Evolutionary conservation across 2,113 vertebrate genomes (phyloP).

Genomic region (Passer domesticus): DNA sequence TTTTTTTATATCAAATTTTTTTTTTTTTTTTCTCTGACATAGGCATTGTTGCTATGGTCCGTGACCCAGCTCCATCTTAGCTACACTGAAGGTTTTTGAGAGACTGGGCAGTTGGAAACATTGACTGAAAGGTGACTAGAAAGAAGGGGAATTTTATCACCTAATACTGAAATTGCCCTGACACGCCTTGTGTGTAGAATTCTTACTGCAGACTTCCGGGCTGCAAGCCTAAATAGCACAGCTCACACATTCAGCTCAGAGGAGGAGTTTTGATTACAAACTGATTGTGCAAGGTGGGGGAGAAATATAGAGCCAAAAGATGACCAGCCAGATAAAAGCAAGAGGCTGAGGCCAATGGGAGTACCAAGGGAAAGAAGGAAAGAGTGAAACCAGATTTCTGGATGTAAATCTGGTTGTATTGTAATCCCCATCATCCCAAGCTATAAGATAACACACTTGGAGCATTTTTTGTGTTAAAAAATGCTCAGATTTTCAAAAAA

Average conservation of each 20-base stretch:
- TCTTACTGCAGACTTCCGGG: not conserved
- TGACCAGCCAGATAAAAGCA: not conserved
- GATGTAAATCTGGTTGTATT: not conserved
- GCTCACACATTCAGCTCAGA: not conserved
- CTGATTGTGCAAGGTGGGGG: not conserved
- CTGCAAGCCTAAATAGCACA: not conserved
- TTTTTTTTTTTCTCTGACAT: not conserved
- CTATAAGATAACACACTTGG: not conserved
- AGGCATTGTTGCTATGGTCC: not conserved
- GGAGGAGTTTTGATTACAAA: not conserved
- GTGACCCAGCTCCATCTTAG: not conserved
- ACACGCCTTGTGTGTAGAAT: not conserved
- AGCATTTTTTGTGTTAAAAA: not conserved
- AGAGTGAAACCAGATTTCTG: not conserved
- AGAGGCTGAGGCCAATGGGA: not conserved
- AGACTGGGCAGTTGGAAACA: not conserved
- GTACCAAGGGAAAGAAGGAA: not conserved
- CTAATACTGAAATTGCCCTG: constrained; percentile 24
- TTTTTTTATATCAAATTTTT: not conserved
- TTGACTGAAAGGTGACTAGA: not conserved
- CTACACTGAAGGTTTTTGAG: not conserved
- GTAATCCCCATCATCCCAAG: not conserved
- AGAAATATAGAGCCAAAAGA: not conserved
- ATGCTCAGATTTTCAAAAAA: fast-evolving
- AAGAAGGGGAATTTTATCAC: not conserved